Evolutionary conservation across 2,113 vertebrate genomes (phyloP).

Genomic region (Nannospalax galili): DNA sequence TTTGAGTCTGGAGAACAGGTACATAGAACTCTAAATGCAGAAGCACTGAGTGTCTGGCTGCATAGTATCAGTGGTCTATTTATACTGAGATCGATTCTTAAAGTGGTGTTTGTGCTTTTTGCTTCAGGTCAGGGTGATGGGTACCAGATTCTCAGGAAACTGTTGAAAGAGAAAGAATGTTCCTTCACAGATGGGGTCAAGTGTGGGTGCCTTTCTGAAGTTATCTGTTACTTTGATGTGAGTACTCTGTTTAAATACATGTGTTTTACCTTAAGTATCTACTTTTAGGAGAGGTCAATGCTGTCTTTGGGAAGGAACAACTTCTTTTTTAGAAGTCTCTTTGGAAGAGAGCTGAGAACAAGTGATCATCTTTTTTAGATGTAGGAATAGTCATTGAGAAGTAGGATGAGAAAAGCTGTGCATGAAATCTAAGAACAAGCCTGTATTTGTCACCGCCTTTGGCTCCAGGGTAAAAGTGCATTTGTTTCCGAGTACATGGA

Average conservation of each 20-base stretch:
- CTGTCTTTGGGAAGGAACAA: background rate
- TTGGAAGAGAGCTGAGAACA: background rate
- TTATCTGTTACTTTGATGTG: background rate
- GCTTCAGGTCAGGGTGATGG: background rate
- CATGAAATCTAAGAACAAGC: background rate
- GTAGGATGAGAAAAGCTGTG: background rate
- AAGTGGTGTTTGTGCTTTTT: background rate
- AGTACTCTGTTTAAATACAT: background rate
- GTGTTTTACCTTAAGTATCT: conserved; percentile 26
- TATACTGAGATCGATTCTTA: background rate
- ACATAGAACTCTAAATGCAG: background rate
- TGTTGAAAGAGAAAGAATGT: background rate
- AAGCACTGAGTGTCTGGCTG: background rate
- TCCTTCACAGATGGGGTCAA: background rate
- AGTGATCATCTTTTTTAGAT: background rate
- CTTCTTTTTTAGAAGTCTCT: background rate
- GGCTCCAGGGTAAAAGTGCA: background rate
- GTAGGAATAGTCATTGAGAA: background rate
- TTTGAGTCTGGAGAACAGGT: background rate
- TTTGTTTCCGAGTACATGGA: background rate
- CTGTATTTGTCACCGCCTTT: background rate
- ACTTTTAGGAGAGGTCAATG: background rate
- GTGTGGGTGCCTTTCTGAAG: background rate
- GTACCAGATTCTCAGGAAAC: background rate
- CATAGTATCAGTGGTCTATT: background rate